Conservation (phyloP, 2,888 invertebrate species). For the Galerucella nymphaeae region DNA sequence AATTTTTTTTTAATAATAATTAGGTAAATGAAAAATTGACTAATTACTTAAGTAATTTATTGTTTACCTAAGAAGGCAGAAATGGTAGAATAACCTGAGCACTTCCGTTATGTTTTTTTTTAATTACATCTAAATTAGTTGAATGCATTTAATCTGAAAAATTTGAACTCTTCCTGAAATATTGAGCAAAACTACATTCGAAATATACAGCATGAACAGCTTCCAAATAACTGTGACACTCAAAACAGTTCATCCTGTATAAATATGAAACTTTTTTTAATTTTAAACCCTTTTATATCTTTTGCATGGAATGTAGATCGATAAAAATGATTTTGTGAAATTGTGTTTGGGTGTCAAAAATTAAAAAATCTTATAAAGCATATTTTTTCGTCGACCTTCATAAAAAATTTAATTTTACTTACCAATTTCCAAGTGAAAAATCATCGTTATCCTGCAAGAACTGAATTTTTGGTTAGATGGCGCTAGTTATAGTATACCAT, state of each 20-base stretch:
- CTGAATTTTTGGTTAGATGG: too few relatives aligned
- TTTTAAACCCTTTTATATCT: background rate
- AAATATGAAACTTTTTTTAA: background rate
- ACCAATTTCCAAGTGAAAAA: too few relatives aligned
- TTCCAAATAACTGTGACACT: background rate
- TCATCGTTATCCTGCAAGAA: too few relatives aligned
- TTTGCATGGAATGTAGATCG: background rate
- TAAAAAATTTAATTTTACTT: too few relatives aligned
- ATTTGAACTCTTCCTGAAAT: slow-evolving; percentile 22
- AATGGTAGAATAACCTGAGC: slow-evolving; percentile 64
- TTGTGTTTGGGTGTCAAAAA: slow-evolving; percentile 15
- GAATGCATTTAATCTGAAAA: slow-evolving; percentile 24
- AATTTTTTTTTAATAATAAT: slow-evolving; percentile 15
- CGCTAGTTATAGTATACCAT: too few relatives aligned
- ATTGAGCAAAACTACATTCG: slow-evolving; percentile 15
- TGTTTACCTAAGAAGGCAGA: slow-evolving; percentile 59
- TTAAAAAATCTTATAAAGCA: background rate
- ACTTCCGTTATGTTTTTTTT: slow-evolving; percentile 51
- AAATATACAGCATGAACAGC: slow-evolving; percentile 6
- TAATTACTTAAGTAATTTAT: slow-evolving; percentile 45
- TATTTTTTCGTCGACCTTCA: too few relatives aligned
- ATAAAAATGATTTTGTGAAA: background rate
- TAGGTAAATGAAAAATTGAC: slow-evolving; percentile 40
- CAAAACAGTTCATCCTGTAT: background rate
- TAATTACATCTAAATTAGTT: slow-evolving; percentile 15